phyloP scores from a whole-genome alignment of 1,140 invertebrate species.

The Onthophagus taurus region DNA sequence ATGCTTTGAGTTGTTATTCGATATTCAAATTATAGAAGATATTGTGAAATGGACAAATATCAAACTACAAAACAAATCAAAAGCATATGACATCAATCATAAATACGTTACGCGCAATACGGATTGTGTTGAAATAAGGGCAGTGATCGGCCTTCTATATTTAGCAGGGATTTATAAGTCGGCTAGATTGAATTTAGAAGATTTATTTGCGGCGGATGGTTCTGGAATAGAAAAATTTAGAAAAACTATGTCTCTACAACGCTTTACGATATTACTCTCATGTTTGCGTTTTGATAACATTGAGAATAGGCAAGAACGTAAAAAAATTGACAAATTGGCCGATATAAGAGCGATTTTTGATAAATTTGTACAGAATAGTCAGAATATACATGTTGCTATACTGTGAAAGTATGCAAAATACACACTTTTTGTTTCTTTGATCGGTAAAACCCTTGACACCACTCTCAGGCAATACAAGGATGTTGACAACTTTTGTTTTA shows the following conservation, averaged over 20 bases:
- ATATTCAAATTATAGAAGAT: constrained; percentile 21
- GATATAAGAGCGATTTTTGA: too few species aligned
- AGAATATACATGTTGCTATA: too few species aligned
- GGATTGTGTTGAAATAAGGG: constrained; percentile 13
- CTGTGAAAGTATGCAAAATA: too few species aligned
- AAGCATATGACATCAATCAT: constrained; percentile 12
- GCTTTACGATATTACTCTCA: constrained; percentile 18
- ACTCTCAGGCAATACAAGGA: too few species aligned
- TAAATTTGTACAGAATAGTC: too few species aligned
- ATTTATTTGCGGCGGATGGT: constrained; percentile 15
- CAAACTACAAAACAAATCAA: constrained; percentile 13
- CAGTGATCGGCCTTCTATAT: constrained; percentile 14
- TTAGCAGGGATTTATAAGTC: constrained; percentile 8
- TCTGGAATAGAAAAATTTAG: constrained; percentile 29
- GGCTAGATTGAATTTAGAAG: neutral
- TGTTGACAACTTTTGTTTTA: too few species aligned
- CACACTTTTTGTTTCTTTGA: too few species aligned
- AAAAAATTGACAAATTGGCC: neutral
- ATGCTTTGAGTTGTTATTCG: constrained; percentile 27
- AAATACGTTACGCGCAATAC: constrained; percentile 8
- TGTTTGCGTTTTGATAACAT: constrained; percentile 12
- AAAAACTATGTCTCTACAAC: constrained; percentile 28
- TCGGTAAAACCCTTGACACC: too few species aligned
- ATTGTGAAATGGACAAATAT: constrained; percentile 20
- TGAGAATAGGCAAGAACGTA: constrained; percentile 2